Evolutionary conservation across 2,797 vertebrate species (phyloP).

Genomic region (Holocentrus rufus): DNA sequence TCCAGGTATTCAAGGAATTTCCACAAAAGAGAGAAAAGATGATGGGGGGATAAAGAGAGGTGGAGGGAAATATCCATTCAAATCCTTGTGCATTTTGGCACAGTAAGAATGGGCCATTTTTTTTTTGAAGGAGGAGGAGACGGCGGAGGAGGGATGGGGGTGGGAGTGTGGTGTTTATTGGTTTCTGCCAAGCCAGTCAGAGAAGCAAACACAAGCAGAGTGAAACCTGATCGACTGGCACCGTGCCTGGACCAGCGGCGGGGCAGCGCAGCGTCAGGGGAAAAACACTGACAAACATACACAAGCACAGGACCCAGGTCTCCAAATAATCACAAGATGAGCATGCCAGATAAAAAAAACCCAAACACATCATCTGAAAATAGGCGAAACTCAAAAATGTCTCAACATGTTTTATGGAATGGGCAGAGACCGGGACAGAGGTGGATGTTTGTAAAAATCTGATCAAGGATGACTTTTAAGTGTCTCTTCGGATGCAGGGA

Average conservation of each 20-base stretch:
- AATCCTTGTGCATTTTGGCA: conserved; percentile 65
- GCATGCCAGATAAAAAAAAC: conserved; percentile 42
- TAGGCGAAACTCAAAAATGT: conserved; percentile 21
- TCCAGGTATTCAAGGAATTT: conserved; percentile 74
- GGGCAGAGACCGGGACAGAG: neutral
- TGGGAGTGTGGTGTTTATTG: conserved; percentile 80
- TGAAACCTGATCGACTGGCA: conserved; percentile 79
- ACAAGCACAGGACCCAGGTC: conserved; percentile 57
- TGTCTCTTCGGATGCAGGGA: conserved; percentile 50
- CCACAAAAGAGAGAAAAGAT: conserved; percentile 33
- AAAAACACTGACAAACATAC: conserved; percentile 70
- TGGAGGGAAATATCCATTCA: conserved; percentile 8
- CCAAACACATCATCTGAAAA: conserved; percentile 27
- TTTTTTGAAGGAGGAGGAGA: conserved; percentile 42
- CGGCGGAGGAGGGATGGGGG: conserved; percentile 57
- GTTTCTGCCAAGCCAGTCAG: conserved; percentile 77
- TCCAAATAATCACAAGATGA: conserved; percentile 73
- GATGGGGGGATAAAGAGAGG: conserved; percentile 8
- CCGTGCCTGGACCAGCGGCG: conserved; percentile 61
- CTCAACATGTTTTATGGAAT: conserved; percentile 28
- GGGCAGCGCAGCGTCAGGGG: conserved; percentile 52
- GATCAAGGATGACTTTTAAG: conserved; percentile 54
- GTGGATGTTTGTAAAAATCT: conserved; percentile 32
- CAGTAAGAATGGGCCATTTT: conserved; percentile 46
- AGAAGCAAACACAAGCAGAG: conserved; percentile 78